A percentile compares a stretch with the other conserved stretches of the same genome.
These are phyloP conservation scores for Meda fulgida DNA, from an alignment of 2,797 vertebrate genomes.

Conservation along the genomic window DNA sequence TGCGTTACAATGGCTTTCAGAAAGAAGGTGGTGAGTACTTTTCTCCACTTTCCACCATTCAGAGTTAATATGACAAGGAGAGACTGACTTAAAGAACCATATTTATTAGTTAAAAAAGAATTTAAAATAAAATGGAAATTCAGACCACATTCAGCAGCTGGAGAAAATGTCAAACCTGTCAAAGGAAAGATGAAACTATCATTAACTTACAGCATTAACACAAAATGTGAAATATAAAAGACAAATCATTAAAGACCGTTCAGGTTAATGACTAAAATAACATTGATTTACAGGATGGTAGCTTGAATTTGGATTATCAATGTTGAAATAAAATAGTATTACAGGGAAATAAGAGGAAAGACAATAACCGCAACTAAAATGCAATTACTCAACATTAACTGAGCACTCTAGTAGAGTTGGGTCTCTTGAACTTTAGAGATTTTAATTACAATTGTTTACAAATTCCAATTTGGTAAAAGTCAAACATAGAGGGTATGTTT, in stretches of 20 bases:
- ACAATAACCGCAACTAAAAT: background rate
- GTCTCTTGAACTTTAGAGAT: no score
- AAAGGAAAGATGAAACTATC: background rate
- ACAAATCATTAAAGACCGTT: background rate
- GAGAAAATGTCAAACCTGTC: background rate
- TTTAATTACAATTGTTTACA: no score
- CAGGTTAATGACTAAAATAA: background rate
- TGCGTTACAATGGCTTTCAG: conserved; percentile 55
- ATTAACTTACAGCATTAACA: background rate
- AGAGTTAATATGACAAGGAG: background rate
- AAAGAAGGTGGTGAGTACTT: conserved; percentile 53
- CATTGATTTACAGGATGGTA: background rate
- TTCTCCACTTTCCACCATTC: background rate
- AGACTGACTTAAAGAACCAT: background rate
- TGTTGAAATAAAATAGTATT: background rate
- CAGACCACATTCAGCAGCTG: background rate
- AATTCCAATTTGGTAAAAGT: no score
- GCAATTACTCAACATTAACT: background rate
- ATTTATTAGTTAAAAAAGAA: conserved; percentile 26
- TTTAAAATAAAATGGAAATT: background rate
- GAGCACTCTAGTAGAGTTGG: no score
- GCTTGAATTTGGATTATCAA: background rate
- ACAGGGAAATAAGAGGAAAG: background rate
- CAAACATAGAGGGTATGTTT: no score
- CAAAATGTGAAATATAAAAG: background rate